phyloP scores from a whole-genome alignment of 2,797 vertebrate genomes.

The Gallirallus australis region DNA sequence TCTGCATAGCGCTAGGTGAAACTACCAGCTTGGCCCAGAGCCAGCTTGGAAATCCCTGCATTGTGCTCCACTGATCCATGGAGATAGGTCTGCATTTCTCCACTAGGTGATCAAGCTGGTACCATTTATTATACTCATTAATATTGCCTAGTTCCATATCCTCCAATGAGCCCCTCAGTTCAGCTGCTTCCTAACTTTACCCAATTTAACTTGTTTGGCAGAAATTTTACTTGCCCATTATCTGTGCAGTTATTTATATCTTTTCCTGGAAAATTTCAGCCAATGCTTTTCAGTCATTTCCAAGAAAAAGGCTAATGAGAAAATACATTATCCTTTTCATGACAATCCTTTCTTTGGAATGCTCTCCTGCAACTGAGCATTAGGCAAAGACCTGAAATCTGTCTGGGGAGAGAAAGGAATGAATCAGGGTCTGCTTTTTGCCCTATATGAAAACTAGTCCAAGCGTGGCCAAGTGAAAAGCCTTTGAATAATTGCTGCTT shows the following conservation, averaged over 20 bases:
- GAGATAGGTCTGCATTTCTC: neutral
- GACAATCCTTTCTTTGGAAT: conserved; percentile 9
- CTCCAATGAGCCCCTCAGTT: neutral
- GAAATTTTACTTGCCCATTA: conserved; percentile 31
- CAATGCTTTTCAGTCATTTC: conserved; percentile 17
- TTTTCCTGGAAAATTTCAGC: conserved; percentile 9
- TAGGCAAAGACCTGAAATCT: conserved; percentile 37
- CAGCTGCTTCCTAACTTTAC: neutral
- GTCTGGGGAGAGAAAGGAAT: neutral
- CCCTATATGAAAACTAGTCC: neutral
- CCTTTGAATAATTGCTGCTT: conserved; percentile 35
- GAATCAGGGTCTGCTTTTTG: neutral
- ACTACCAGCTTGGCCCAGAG: neutral
- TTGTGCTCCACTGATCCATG: neutral
- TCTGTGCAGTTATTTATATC: conserved; percentile 21
- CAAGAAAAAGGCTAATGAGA: conserved; percentile 13
- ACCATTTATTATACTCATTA: neutral
- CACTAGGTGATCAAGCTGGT: neutral
- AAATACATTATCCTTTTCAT: neutral
- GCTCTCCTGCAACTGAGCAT: neutral
- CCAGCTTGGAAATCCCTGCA: neutral
- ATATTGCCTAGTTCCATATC: neutral
- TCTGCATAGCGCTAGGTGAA: accelerated
- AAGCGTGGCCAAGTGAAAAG: neutral
- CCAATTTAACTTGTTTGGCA: neutral